A percentile compares a stretch with the other conserved stretches of the same genome.
These are phyloP conservation scores for Keiferia lycopersicella DNA, from an alignment of 2,888 invertebrate genomes.

Conservation along the genomic window DNA sequence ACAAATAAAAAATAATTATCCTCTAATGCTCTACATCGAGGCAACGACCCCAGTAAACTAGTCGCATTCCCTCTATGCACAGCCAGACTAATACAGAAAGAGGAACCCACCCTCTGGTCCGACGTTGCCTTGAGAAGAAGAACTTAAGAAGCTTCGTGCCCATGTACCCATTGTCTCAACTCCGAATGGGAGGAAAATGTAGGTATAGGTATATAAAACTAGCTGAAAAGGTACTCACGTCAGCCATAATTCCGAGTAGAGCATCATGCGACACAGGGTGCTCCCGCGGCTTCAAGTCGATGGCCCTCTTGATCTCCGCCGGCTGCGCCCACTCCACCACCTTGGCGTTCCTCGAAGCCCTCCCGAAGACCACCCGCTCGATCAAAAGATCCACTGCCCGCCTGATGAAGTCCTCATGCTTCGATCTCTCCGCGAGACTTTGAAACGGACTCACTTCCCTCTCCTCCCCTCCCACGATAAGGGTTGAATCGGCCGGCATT, in stretches of 20 bases:
- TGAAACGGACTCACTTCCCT: conserved; percentile 68
- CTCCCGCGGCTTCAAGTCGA: conserved; percentile 84
- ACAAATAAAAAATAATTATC: too few relatives aligned
- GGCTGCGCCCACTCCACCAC: conserved; percentile 93
- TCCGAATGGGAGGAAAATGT: too few relatives aligned
- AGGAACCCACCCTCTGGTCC: too few relatives aligned
- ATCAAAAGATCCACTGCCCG: conserved; percentile 86
- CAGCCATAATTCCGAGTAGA: conserved; percentile 84
- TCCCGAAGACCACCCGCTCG: conserved; percentile 88
- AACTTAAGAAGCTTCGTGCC: too few relatives aligned
- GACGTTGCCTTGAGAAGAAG: too few relatives aligned
- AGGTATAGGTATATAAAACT: background rate
- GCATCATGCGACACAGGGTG: conserved; percentile 84
- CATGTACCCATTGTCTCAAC: too few relatives aligned
- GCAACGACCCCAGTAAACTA: too few relatives aligned
- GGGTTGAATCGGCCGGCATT: conserved; percentile 76
- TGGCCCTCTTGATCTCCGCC: conserved; percentile 83
- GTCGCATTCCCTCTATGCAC: too few relatives aligned
- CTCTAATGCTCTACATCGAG: too few relatives aligned
- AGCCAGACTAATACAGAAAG: too few relatives aligned
- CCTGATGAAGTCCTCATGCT: conserved; percentile 87
- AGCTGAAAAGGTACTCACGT: conserved; percentile 80
- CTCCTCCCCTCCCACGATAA: conserved; percentile 62
- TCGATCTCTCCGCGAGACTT: conserved; percentile 82
- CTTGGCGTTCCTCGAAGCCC: conserved; percentile 85